Percentiles rank a stretch among this genome's conserved stretches.
Conservation (phyloP, 2,113 vertebrate genomes). For the Mesocricetus auratus region DNA sequence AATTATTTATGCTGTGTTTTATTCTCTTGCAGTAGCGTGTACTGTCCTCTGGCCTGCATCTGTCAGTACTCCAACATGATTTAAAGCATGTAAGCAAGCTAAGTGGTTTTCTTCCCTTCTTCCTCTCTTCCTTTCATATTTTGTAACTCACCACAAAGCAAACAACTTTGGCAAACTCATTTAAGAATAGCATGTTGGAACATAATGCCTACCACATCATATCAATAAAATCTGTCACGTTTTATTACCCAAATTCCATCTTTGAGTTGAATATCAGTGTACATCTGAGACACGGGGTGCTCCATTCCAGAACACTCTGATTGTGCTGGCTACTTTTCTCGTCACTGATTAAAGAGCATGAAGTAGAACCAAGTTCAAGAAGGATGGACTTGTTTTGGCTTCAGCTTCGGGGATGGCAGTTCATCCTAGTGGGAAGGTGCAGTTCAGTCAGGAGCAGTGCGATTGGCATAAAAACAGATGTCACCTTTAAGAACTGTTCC, state of each 20-base stretch:
- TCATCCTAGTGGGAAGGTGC: too few relatives aligned
- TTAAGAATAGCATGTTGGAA: not conserved
- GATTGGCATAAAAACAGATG: not conserved
- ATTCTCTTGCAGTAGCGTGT: not conserved
- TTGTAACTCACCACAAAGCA: not conserved
- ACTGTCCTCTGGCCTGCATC: not conserved
- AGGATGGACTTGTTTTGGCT: not conserved
- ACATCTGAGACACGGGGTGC: not conserved
- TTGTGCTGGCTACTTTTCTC: not conserved
- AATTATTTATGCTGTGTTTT: not conserved
- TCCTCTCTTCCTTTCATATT: not conserved
- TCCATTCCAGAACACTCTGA: not conserved
- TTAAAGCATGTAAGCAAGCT: not conserved
- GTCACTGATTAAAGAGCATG: not conserved
- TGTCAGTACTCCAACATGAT: not conserved
- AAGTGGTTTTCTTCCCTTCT: not conserved
- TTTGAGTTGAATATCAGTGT: not conserved
- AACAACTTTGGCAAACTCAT: not conserved
- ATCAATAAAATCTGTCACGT: not conserved
- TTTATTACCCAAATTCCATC: constrained; percentile 13
- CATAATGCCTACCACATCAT: not conserved
- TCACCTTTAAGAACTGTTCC: not conserved
- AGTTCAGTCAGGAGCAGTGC: not conserved
- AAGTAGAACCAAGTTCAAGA: not conserved
- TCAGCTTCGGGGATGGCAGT: not conserved